Base-by-base conservation (phyloP, 2,888 invertebrate genomes). In the Invenusta paracnida region DNA sequence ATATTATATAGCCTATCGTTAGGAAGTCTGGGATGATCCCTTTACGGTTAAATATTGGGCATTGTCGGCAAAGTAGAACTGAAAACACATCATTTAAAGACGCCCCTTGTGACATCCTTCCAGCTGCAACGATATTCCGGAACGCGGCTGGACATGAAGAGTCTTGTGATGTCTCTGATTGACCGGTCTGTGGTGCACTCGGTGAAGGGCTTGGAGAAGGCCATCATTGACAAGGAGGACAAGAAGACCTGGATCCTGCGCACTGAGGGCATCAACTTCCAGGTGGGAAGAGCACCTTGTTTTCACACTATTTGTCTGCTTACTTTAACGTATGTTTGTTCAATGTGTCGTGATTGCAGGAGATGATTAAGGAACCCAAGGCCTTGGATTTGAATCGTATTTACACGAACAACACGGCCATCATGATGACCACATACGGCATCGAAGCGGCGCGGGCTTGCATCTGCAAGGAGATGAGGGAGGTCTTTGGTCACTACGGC, bases 401-500 rank as follows among this genome's bases (percentile, higher is more conserved):
- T 2, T 84, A 84, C 25, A 28, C 84, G 1, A 84, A 84, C 29
- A 67, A 84, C 67, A 84, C 67, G 66, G 0, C 11, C 11, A 67
- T 25, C 48, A 84, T 84, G 66, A 13, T 29, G 2, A n/a, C 2
- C 5, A n/a, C 29, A 82, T 82, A 29, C 28, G 30, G 27, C 5
- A 29, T 29, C 5, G 67, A 84, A 84, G 31, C 31, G 29, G 84
- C 30, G 5, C 17, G 29, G 25, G 1, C 48, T 11, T 85, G 79
- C 86, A 81, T 87, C 29, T 88, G 90, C 13, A 89, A 93, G 92
- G 99, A 99, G 93, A 95, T 99, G 81, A 94, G 95, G 91, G 95
- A 96, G 90, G 99, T 99, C 31, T 99, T 99, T 92, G 95, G 95
- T 88, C 96, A 96, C 0, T 99, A 99, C 89, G 98, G 98, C 29